Evolutionary conservation across 2,888 invertebrate species (phyloP).

Genomic region (Heliconius hortense): DNA sequence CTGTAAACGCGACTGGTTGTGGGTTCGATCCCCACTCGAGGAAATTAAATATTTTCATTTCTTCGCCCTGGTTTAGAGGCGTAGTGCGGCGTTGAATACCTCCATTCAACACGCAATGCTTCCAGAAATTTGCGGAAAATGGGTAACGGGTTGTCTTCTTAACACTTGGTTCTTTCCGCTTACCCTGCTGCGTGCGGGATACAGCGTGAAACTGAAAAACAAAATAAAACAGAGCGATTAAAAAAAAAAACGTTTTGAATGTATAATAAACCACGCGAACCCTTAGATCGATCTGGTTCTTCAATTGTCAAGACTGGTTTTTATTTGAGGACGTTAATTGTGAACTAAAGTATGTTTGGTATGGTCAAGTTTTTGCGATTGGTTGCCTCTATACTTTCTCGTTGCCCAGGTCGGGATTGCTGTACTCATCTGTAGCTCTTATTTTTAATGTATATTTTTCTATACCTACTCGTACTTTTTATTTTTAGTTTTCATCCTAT

Average conservation of each 20-base stretch:
- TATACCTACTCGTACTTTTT: background rate
- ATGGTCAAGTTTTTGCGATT: constrained; percentile 50
- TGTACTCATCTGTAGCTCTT: constrained; percentile 31
- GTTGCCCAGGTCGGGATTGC: constrained; percentile 38
- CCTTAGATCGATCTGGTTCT: constrained; percentile 34
- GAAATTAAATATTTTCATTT: too few species aligned
- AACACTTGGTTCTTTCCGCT: too few species aligned
- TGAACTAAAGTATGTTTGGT: constrained; percentile 43
- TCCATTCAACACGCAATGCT: too few species aligned
- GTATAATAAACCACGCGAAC: constrained; percentile 33
- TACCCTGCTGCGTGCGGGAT: background rate
- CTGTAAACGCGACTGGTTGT: too few species aligned
- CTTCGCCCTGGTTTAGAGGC: too few species aligned
- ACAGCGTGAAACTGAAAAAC: constrained; percentile 9
- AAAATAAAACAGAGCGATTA: constrained; percentile 35
- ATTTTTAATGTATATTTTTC: background rate
- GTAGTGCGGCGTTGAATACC: too few species aligned
- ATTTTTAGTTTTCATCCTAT: background rate
- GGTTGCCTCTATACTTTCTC: constrained; percentile 37
- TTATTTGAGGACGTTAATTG: constrained; percentile 50
- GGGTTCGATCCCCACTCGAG: too few species aligned
- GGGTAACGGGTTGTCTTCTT: too few species aligned
- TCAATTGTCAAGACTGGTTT: constrained; percentile 47
- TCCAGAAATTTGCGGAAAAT: too few species aligned
- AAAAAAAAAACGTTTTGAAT: constrained; percentile 35